Evolutionary conservation across 2,888 invertebrate species (phyloP), one percentile per base, ranked within the genome.

Genomic region (Agonopterix arenella): DNA sequence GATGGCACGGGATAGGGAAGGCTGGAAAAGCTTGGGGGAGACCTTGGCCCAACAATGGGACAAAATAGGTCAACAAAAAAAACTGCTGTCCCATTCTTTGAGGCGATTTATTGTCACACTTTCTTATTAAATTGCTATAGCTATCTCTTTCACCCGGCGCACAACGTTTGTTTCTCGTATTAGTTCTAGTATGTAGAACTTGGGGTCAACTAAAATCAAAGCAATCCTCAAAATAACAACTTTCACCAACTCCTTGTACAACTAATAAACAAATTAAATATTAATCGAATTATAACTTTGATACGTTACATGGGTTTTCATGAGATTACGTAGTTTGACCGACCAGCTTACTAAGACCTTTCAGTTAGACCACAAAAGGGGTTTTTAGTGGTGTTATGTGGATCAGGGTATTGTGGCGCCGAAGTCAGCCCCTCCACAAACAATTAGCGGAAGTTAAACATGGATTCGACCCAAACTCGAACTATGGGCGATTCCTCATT

Each of bases 381-480:
- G 48, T 67, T 66, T n/a, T 11, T 41, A 41, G 41, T 46, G 11
- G 11, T 36, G 36, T 47, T 61, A 59, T 1, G 49, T 50, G 70
- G 75, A 75, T 64, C 65, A 62, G 60, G 36, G 42, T 48, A 50
- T n/a, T 13, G 42, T 51, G 57, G 59, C 44, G 46, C 36, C 60
- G 61, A 62, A 70, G 67, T 64, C 62, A 68, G 66, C 68, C 71
- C 73, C 64, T 65, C 67, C 64, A 74, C 73, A 81, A 82, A 83
- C 82, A 83, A 82, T 84, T 82, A 80, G 73, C 57, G 65, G 67
- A 83, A 82, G 80, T 82, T 82, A 82, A 82, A 81, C 76, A 80
- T 68, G 68, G 71, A 73, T 73, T 69, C 66, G 64, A 65, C 67
- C 71, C 66, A 60, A 67, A 69, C 69, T 68, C 63, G 52, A 68